Percentiles rank a stretch among this genome's conserved stretches.
Conservation (phyloP, 2,797 vertebrate genomes). For the Notolabrus celidotus region DNA sequence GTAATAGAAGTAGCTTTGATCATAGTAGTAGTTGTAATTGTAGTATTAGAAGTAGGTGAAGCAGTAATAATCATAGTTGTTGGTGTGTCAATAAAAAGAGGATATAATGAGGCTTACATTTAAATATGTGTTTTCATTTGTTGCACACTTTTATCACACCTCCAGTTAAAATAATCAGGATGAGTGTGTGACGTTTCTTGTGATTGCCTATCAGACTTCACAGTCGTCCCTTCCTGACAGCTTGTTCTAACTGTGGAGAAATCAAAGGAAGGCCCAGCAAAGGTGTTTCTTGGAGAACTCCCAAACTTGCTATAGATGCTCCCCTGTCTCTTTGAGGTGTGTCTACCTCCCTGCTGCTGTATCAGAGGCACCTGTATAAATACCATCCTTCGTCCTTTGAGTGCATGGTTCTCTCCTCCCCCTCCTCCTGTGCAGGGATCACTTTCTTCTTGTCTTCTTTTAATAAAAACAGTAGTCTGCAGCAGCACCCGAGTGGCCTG, state of each 20-base stretch:
- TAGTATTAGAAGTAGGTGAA: neutral
- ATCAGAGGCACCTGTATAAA: slow-evolving; percentile 79
- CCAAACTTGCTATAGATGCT: slow-evolving; percentile 56
- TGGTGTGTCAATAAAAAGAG: too few relatives aligned
- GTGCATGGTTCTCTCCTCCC: slow-evolving; percentile 35
- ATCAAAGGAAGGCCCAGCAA: slow-evolving; percentile 29
- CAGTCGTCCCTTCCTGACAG: slow-evolving; percentile 11
- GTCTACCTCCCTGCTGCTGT: slow-evolving; percentile 45
- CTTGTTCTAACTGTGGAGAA: slow-evolving; percentile 21
- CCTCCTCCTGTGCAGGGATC: slow-evolving; percentile 40
- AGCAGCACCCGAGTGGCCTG: slow-evolving; percentile 74
- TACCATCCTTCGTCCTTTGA: slow-evolving; percentile 46
- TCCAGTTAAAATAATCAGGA: neutral
- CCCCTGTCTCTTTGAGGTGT: slow-evolving; percentile 62
- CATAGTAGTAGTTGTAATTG: neutral
- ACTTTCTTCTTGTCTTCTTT: slow-evolving; percentile 56
- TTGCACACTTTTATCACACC: too few relatives aligned
- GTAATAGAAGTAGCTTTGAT: neutral
- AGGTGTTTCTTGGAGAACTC: slow-evolving; percentile 34
- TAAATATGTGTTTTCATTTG: too few relatives aligned
- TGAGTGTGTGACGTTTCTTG: neutral
- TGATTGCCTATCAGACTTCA: slow-evolving; percentile 14
- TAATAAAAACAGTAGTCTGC: slow-evolving; percentile 74
- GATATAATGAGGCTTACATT: too few relatives aligned
- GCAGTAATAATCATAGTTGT: neutral